phyloP scores from a whole-genome alignment of 1,140 invertebrate genomes.

The Rhynchophorus ferrugineus region DNA sequence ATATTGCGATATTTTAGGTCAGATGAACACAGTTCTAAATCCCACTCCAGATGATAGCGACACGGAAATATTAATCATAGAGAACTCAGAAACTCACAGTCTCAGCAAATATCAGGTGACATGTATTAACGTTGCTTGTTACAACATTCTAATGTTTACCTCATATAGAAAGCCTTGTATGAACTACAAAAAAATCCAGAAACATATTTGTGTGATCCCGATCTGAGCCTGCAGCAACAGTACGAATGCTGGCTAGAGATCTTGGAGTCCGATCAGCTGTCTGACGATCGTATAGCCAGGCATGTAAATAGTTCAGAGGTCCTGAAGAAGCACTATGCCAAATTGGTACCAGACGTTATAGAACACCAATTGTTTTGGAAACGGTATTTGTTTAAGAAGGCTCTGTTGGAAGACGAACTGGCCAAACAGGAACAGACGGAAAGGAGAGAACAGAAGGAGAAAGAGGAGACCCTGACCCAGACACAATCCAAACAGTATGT shows the following conservation, averaged over 20 bases:
- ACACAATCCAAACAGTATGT: conserved; percentile 1
- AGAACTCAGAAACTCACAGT: conserved; percentile 49
- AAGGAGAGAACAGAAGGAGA: conserved; percentile 36
- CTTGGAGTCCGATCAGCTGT: conserved; percentile 41
- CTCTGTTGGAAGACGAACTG: conserved; percentile 49
- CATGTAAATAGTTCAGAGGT: conserved; percentile 43
- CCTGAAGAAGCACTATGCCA: conserved; percentile 45
- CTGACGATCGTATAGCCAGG: conserved; percentile 39
- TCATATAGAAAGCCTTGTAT: conserved; percentile 36
- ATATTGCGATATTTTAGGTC: conserved; percentile 42
- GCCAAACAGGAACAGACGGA: conserved; percentile 41
- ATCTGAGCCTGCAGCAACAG: conserved; percentile 35
- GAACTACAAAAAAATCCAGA: conserved; percentile 40
- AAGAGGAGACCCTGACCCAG: conserved; percentile 23
- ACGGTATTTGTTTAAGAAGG: conserved; percentile 54
- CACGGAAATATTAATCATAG: conserved; percentile 55
- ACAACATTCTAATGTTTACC: background rate
- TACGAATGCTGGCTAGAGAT: conserved; percentile 46
- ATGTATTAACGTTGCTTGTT: background rate
- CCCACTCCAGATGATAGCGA: conserved; percentile 63
- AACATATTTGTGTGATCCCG: conserved; percentile 43
- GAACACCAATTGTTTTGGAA: conserved; percentile 51
- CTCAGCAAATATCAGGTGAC: conserved; percentile 52
- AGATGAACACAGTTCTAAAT: conserved; percentile 59
- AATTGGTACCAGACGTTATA: conserved; percentile 48